Conservation (phyloP, 2,797 vertebrate genomes). For the Lemur catta region DNA sequence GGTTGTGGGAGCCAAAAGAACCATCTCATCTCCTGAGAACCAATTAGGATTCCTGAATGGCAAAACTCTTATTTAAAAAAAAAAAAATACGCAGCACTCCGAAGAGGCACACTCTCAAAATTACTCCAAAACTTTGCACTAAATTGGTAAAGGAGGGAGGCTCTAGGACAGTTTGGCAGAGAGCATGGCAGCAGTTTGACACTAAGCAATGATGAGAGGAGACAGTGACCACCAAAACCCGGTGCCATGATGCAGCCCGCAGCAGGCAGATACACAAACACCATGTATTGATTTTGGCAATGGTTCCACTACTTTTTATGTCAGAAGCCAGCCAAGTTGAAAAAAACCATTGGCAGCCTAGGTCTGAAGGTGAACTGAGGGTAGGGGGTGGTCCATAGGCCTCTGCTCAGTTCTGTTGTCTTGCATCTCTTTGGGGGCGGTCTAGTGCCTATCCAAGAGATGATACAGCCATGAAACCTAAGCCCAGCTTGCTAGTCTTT, state of each 20-base stretch:
- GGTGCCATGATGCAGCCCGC: neutral
- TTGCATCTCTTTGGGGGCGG: neutral
- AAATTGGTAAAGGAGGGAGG: neutral
- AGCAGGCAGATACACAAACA: neutral
- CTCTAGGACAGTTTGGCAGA: neutral
- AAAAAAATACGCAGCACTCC: neutral
- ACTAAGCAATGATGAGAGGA: neutral
- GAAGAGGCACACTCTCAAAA: conserved; percentile 12
- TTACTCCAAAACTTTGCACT: conserved; percentile 35
- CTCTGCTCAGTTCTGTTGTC: neutral
- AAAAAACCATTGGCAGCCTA: neutral
- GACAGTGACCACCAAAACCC: neutral
- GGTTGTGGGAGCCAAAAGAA: conserved; percentile 48
- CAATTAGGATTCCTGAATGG: conserved; percentile 57
- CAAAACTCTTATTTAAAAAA: conserved; percentile 24
- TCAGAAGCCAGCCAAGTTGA: conserved; percentile 23
- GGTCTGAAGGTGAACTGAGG: neutral
- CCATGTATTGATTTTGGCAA: conserved; percentile 49
- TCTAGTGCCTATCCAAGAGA: neutral
- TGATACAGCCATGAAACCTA: neutral
- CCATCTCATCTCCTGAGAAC: conserved; percentile 58
- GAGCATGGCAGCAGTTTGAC: neutral
- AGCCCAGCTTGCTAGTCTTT: conserved; percentile 13
- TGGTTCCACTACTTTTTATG: neutral
- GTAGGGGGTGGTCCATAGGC: neutral